phyloP scores from a whole-genome alignment of 2,888 invertebrate genomes.

The Anoplius nigerrimus region DNA sequence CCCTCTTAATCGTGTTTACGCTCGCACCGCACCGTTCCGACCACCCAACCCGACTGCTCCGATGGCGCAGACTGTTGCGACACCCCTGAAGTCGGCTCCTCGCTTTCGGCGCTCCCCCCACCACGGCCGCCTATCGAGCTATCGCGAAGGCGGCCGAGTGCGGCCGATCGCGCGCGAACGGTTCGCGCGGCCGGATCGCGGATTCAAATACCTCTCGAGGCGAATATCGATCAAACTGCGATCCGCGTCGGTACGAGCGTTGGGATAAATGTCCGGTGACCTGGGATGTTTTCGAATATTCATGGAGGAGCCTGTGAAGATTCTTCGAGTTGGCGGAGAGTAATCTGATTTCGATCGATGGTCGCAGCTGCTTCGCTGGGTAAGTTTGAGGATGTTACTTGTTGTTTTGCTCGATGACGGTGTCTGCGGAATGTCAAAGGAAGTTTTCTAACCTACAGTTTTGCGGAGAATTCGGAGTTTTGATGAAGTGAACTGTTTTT shows the following conservation, averaged over 20 bases:
- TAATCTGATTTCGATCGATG: too few species aligned
- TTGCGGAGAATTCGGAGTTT: too few species aligned
- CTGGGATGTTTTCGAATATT: too few species aligned
- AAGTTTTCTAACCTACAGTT: too few species aligned
- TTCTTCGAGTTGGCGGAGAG: too few species aligned
- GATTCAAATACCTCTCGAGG: conserved; percentile 64
- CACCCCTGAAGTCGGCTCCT: conserved; percentile 37
- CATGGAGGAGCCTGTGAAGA: too few species aligned
- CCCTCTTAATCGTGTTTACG: conserved; percentile 40
- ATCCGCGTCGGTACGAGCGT: conserved; percentile 1
- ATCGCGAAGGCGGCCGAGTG: conserved; percentile 10
- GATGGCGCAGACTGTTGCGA: conserved; percentile 48
- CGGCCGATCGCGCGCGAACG: background rate
- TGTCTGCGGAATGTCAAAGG: too few species aligned
- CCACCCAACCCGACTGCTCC: conserved; percentile 52
- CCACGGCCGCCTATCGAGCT: conserved; percentile 33
- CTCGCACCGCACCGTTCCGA: conserved; percentile 54
- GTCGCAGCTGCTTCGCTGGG: too few species aligned
- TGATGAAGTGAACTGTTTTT: too few species aligned
- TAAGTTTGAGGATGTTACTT: too few species aligned
- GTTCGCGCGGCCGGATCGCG: conserved; percentile 15
- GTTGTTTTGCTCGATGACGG: too few species aligned
- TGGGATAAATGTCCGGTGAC: too few species aligned
- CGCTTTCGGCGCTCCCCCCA: conserved; percentile 17
- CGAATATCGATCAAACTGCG: conserved; percentile 61